Percentiles rank a stretch among this genome's conserved stretches.
Evolutionary conservation across 1,140 invertebrate species (phyloP).

Genomic region (Eriocheir sinensis): DNA sequence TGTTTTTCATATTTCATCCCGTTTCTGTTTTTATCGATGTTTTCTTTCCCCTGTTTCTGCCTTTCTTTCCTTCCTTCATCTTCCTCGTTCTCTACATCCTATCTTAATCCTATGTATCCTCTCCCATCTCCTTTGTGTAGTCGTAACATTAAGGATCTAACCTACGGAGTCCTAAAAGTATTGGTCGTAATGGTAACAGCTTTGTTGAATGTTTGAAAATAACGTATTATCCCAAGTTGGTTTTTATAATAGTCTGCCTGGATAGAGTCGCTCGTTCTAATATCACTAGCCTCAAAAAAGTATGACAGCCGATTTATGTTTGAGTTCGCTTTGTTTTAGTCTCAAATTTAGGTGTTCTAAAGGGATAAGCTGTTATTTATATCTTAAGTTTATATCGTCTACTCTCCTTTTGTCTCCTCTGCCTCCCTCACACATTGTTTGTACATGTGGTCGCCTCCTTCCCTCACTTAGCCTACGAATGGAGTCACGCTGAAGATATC

Average conservation of each 20-base stretch:
- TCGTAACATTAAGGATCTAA: neutral
- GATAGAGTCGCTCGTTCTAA: neutral
- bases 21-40: no score
- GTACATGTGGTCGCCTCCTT: neutral
- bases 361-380: conserved; percentile 15
- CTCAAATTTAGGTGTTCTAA: neutral
- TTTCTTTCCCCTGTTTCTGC: no score
- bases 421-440: neutral
- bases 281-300: no score
- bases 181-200: neutral
- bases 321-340: neutral
- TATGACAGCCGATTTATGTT: neutral
- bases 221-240: neutral
- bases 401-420: neutral
- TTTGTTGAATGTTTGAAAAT: neutral
- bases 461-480: neutral
- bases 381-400: neutral
- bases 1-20: neutral
- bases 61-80: neutral
- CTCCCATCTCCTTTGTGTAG: neutral
- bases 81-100: neutral
- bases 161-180: conserved; percentile 23
- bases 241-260: neutral
- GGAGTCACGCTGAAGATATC: conserved; percentile 22
- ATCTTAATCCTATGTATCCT: neutral